Evolutionary conservation across 2,797 vertebrate species (phyloP).

Genomic region (Onychomys leucogaster): DNA sequence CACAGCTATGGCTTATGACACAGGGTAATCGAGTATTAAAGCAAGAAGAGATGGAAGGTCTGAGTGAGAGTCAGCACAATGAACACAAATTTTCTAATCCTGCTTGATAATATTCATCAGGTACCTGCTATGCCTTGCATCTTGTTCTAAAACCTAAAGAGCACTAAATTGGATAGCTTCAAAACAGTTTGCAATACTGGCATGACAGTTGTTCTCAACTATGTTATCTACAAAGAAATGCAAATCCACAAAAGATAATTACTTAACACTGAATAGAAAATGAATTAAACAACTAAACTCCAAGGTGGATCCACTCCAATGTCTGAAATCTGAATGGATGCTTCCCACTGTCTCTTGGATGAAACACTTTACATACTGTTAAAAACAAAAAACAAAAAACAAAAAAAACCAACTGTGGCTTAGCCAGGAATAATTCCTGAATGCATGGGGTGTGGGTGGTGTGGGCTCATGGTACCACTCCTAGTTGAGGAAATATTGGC

Average conservation of each 20-base stretch:
- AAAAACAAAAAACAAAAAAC: not conserved
- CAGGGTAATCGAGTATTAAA: not conserved
- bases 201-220: not conserved
- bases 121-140: not conserved
- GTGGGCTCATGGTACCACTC: not conserved
- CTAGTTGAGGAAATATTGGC: not conserved
- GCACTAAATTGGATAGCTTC: not conserved
- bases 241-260: not conserved
- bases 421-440: not conserved
- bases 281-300: not conserved
- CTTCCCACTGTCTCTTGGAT: not conserved
- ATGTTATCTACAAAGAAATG: not conserved
- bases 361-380: not conserved
- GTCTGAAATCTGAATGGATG: not conserved
- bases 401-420: not conserved
- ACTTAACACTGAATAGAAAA: conserved; percentile 9
- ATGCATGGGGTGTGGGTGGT: too few relatives aligned
- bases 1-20: not conserved
- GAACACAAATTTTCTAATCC: not conserved
- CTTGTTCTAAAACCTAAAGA: conserved; percentile 27
- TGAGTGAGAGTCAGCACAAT: not conserved
- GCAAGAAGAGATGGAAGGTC: not conserved
- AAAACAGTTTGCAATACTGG: not conserved
- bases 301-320: not conserved
- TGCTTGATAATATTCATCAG: not conserved